phyloP scores from a whole-genome alignment of 2,888 invertebrate species.

The Microplitis manilae region DNA sequence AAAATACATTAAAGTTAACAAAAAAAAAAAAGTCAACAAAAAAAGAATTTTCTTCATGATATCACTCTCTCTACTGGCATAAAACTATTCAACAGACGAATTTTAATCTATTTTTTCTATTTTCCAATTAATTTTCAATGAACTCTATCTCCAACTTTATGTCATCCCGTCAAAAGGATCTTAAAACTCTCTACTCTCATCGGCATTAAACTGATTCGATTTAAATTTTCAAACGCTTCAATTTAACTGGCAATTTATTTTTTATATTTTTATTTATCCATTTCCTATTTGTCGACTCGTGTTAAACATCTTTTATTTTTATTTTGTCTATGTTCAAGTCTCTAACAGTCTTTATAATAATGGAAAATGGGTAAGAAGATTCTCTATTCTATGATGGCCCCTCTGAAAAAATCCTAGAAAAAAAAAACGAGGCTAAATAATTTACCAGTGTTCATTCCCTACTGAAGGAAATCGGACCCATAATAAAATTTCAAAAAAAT shows the following conservation, averaged over 20 bases:
- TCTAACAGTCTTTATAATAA: no score
- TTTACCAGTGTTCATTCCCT: no score
- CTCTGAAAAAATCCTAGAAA: no score
- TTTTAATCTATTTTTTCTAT: slow-evolving; percentile 21
- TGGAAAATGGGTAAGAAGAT: no score
- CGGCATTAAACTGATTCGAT: slow-evolving; percentile 25
- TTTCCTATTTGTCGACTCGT: slow-evolving; percentile 5
- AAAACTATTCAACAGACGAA: slow-evolving; percentile 11
- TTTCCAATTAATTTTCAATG: slow-evolving; percentile 24
- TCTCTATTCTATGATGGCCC: no score
- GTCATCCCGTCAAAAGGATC: slow-evolving; percentile 25
- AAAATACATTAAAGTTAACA: slow-evolving; percentile 4
- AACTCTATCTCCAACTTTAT: slow-evolving; percentile 27
- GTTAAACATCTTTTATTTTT: not conserved
- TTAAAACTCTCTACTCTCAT: slow-evolving; percentile 24
- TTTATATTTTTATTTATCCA: not conserved
- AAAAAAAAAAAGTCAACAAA: slow-evolving; percentile 19
- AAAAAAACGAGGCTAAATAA: no score
- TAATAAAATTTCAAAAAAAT: no score
- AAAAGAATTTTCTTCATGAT: slow-evolving; percentile 17
- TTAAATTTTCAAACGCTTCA: slow-evolving; percentile 28
- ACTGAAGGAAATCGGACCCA: no score
- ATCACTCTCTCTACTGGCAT: not conserved
- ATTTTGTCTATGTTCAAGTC: no score
- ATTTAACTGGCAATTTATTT: not conserved